A percentile compares a stretch with the other conserved stretches of the same genome.
phyloP scores from a whole-genome alignment of 1,140 invertebrate species.

The Atta texana region DNA sequence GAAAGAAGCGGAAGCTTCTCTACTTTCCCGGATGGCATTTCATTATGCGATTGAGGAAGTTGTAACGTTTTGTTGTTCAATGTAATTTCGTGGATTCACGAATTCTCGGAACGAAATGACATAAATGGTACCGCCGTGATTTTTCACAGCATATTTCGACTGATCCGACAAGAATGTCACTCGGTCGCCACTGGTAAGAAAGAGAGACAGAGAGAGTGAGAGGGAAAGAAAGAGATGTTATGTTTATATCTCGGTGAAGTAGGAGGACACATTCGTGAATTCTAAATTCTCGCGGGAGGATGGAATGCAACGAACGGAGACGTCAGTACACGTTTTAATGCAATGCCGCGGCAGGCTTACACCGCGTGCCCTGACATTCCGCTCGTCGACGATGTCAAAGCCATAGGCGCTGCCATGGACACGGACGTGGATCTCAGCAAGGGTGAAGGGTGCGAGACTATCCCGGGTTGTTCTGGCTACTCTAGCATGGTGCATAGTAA shows the following conservation, averaged over 20 bases:
- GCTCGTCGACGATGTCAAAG: conserved; percentile 56
- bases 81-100: not conserved
- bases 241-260: conserved; percentile 67
- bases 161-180: conserved; percentile 61
- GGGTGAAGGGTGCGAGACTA: conserved; percentile 80
- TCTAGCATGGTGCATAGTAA: conserved; percentile 86
- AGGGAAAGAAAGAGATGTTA: conserved; percentile 26
- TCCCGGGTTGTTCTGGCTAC: conserved; percentile 81
- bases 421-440: conserved; percentile 77
- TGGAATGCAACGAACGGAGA: conserved; percentile 52
- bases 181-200: conserved; percentile 56
- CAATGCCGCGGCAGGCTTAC: conserved; percentile 51
- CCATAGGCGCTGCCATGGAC: conserved; percentile 74
- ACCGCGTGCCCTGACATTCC: conserved; percentile 50
- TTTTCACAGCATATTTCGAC: not conserved
- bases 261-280: conserved; percentile 7
- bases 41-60: conserved; percentile 46
- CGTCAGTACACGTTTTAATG: not conserved
- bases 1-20: conserved; percentile 69
- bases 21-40: conserved; percentile 65
- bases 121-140: conserved; percentile 14
- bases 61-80: conserved; percentile 23
- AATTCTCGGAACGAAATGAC: conserved; percentile 11
- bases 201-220: not conserved
- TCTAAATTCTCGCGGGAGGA: conserved; percentile 12